Conservation (phyloP, 2,797 vertebrate species). For the Buceros bicornis region DNA sequence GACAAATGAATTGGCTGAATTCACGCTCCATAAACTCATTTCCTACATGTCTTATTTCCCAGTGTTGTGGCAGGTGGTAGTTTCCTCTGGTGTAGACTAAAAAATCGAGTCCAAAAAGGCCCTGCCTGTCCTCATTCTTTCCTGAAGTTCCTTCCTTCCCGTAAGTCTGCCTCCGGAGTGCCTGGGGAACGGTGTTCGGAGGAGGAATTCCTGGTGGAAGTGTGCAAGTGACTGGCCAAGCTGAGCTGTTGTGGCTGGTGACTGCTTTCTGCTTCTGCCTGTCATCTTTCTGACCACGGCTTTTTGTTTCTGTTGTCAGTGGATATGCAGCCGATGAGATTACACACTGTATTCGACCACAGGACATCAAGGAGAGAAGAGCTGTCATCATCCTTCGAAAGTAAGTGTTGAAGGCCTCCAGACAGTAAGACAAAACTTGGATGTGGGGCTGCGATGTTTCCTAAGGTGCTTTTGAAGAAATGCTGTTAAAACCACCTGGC, state of each 20-base stretch:
- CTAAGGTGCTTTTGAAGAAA: neutral
- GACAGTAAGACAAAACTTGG: neutral
- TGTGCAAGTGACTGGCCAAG: neutral
- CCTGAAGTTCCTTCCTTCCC: neutral
- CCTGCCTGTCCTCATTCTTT: neutral
- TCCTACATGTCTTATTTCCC: neutral
- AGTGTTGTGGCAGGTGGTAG: neutral
- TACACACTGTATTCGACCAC: constrained; percentile 97
- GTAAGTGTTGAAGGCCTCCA: constrained; percentile 82
- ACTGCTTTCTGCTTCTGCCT: neutral
- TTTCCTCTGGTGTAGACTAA: neutral
- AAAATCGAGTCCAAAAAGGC: neutral
- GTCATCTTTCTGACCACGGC: neutral
- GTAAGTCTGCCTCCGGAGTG: neutral
- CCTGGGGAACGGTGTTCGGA: neutral
- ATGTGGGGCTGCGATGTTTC: neutral
- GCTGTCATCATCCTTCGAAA: constrained; percentile 98
- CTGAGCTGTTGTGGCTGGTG: neutral
- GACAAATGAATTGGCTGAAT: neutral
- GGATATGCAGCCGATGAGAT: constrained; percentile 98
- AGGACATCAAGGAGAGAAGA: constrained; percentile 96
- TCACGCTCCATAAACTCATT: neutral
- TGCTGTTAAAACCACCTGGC: neutral
- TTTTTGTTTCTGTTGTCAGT: constrained; percentile 78
- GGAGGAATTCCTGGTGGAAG: neutral